Evolutionary conservation across 2,888 invertebrate species (phyloP), one percentile per base, ranked within the genome.

Genomic region (Dynastes maya): DNA sequence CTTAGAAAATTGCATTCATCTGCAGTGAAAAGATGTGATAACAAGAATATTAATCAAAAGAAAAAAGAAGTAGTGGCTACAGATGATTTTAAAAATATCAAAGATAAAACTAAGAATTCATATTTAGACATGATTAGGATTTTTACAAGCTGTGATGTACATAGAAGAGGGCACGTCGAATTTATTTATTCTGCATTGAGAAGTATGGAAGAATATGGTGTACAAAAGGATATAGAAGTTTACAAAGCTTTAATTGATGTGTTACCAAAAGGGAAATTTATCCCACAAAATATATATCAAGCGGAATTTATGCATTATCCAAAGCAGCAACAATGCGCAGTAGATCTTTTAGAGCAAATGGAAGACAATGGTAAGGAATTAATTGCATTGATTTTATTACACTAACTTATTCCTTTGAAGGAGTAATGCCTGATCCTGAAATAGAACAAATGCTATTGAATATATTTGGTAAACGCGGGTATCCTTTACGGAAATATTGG

Each of bases 301-400:
- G 93, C 94, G 0, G 97, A 97, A 88, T 96, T 98, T 84, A 92
- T 95, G 93, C 97, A 98, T 88, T 98, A 95, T 90, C 98, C 98
- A 0, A 96, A 96, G 87, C 99, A 99, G 86, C 99, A 99, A 85
- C 95, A 97, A 81, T 97, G 97, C 88, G 95, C 95, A 55, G 93
- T 98, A n/a, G 95, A 96, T 86, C 87, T 99, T 74, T 89, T 98
- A 37, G 95, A 96, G 84, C 95, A 97, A 90, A 99, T 99, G 99
- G 98, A 99, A 90, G 92, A 95, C 82, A 94, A 96, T 88, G 95
- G 74, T 80, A 45, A 45, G 45, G 8, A 45, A 45, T 8, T 45
- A 8, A 9, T 45, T 8, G 45, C 45, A 11, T 45, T 45, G 45
- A 45, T 45, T 11, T 45, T 11, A 1, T 11, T 9, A 9, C 8